phyloP scores from a whole-genome alignment of 2,888 invertebrate species.

The Drymonia ruficornis region DNA sequence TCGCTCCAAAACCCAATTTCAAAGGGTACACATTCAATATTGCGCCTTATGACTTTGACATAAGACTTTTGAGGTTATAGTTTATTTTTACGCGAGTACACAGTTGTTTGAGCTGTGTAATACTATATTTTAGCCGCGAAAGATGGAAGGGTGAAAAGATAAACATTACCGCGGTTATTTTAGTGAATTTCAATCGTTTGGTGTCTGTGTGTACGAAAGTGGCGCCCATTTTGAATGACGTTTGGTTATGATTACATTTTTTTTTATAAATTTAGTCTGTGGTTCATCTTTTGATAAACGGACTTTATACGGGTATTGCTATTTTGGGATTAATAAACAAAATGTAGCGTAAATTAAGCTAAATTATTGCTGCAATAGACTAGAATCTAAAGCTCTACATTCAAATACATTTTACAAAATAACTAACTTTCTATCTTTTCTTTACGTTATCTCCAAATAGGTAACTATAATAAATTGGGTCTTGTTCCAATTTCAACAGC shows the following conservation, averaged over 20 bases:
- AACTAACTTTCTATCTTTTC: too few species aligned
- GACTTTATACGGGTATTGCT: background rate
- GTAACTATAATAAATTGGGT: too few species aligned
- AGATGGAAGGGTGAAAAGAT: constrained; percentile 82
- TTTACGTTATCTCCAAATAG: too few species aligned
- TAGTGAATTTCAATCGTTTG: constrained; percentile 77
- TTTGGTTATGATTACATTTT: constrained; percentile 63
- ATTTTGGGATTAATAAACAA: background rate
- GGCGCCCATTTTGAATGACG: constrained; percentile 79
- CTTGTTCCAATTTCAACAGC: too few species aligned
- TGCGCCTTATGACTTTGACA: constrained; percentile 43
- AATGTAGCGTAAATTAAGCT: background rate
- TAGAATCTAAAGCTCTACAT: too few species aligned
- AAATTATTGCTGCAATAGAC: too few species aligned
- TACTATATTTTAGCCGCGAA: constrained; percentile 81
- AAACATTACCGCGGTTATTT: constrained; percentile 78
- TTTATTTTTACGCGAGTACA: constrained; percentile 18
- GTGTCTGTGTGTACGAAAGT: constrained; percentile 73
- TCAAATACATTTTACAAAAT: too few species aligned
- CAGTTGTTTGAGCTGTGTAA: constrained; percentile 43
- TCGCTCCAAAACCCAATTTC: constrained; percentile 56
- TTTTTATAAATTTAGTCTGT: constrained; percentile 24
- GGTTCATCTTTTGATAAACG: constrained; percentile 29
- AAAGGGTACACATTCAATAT: constrained; percentile 42
- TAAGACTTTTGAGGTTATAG: constrained; percentile 22